Evolutionary conservation across 2,888 invertebrate genomes (phyloP), one percentile per base, ranked within the genome.

Genomic region (Brachynemurus nebulosus): DNA sequence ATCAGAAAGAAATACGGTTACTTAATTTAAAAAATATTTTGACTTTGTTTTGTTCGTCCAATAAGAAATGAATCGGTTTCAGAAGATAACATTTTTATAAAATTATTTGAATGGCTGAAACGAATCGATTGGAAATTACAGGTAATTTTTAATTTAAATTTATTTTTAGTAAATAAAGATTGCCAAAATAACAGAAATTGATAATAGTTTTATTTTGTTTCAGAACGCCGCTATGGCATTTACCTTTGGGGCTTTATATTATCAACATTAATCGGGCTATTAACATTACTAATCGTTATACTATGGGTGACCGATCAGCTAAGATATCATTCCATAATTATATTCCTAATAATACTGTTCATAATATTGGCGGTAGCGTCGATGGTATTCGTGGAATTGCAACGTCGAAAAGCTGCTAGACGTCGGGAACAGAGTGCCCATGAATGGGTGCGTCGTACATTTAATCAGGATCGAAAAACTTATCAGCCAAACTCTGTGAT

Each of bases 351-450:
- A 11, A 50, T 48, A 3, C 36, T 56, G 19, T 46, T 57, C 9
- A 20, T 58, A 19, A 21, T 55, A 6, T 46, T 58, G 14, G 55
- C 54, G 18, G 40, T 57, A 19, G 45, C 50, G 5, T 51, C 56
- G 4, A 55, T 52, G 37, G 30, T 55, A 2, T 55, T 55, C 37
- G 48, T 57, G 34, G 55, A 56, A 41, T 48, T 51, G 30, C 55
- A 55, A 46, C 49, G 56, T 18, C 49, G 52, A 41, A 47, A 53
- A 40, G 55, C 55, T 11, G 41, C 49, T 25, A 45, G 39, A 43
- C 52, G 51, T 44, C 50, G 52, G 46, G 54, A 55, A 34, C 46
- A 52, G 45, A 53, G 53, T 35, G 54, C 52, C n/a, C 49, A 53
- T 36, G 50, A 52, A 40, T 52, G 51, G 48, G 48, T 51, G 17